Conservation (phyloP, 2,113 vertebrate genomes). For the Clarias magur region DNA sequence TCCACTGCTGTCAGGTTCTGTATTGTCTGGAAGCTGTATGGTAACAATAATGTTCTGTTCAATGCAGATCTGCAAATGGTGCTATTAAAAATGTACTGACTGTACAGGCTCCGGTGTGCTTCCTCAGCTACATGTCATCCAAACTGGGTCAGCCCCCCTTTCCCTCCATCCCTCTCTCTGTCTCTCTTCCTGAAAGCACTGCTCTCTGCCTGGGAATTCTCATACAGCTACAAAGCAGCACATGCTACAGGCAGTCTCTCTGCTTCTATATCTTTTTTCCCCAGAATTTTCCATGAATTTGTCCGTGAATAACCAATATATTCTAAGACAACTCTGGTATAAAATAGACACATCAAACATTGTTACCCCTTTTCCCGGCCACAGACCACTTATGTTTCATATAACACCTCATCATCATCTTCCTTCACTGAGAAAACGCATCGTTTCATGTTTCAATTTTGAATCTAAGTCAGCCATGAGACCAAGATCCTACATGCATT, state of each 20-base stretch:
- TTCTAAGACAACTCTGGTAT: not conserved
- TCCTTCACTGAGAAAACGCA: not conserved
- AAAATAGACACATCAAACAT: constrained; percentile 18
- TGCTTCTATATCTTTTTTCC: constrained; percentile 53
- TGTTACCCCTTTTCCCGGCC: not conserved
- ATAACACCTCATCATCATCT: not conserved
- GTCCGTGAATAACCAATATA: not conserved
- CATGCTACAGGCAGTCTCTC: constrained; percentile 44
- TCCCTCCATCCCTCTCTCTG: constrained; percentile 43
- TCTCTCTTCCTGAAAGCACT: constrained; percentile 53
- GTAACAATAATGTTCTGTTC: constrained; percentile 32
- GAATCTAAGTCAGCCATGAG: constrained; percentile 20
- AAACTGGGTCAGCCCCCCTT: constrained; percentile 61
- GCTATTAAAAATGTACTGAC: constrained; percentile 63
- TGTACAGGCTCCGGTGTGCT: constrained; percentile 53
- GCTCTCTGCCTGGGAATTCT: constrained; percentile 58
- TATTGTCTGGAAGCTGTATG: not conserved
- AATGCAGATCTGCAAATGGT: constrained; percentile 55
- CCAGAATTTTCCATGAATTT: not conserved
- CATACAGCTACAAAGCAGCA: constrained; percentile 54
- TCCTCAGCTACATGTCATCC: constrained; percentile 63
- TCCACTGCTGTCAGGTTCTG: not conserved
- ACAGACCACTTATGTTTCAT: not conserved
- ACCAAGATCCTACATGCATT: constrained; percentile 7
- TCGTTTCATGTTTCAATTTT: constrained; percentile 3